Percentiles rank a stretch among this genome's conserved stretches.
Evolutionary conservation across 2,888 invertebrate genomes (phyloP).

Genomic region (Apamea monoglypha): DNA sequence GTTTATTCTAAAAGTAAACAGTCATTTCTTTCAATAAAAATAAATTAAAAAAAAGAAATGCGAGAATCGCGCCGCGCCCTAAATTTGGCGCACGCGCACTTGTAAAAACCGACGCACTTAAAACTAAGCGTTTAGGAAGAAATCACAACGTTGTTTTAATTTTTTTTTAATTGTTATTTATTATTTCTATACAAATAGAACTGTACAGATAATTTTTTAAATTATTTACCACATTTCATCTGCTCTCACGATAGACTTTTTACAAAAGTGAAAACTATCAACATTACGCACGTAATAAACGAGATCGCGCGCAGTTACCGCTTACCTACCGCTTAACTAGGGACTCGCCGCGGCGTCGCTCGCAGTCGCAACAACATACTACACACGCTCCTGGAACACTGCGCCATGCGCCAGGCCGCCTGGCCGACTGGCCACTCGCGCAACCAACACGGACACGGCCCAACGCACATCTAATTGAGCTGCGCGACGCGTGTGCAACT

Average conservation of each 20-base stretch:
- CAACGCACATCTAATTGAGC: conserved; percentile 64
- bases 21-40: conserved; percentile 86
- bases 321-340: conserved; percentile 65
- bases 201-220: conserved; percentile 91
- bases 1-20: conserved; percentile 90
- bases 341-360: conserved; percentile 59
- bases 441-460: conserved; percentile 52
- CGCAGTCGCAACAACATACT: conserved; percentile 46
- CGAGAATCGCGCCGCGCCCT: conserved; percentile 74
- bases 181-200: conserved; percentile 91
- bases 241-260: conserved; percentile 90
- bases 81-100: conserved; percentile 71
- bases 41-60: conserved; percentile 85
- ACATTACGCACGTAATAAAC: conserved; percentile 87
- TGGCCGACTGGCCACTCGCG: conserved; percentile 21
- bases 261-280: conserved; percentile 91
- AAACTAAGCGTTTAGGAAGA: conserved; percentile 83
- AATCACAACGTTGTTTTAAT: conserved; percentile 89
- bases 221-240: conserved; percentile 90
- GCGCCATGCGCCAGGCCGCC: neutral
- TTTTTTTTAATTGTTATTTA: conserved; percentile 90
- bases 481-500: conserved; percentile 65
- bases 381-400: conserved; percentile 48
- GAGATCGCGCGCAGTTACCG: conserved; percentile 82
- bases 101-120: conserved; percentile 78